Conservation (phyloP, 2,888 invertebrate species). For the Tortrix viridana region DNA sequence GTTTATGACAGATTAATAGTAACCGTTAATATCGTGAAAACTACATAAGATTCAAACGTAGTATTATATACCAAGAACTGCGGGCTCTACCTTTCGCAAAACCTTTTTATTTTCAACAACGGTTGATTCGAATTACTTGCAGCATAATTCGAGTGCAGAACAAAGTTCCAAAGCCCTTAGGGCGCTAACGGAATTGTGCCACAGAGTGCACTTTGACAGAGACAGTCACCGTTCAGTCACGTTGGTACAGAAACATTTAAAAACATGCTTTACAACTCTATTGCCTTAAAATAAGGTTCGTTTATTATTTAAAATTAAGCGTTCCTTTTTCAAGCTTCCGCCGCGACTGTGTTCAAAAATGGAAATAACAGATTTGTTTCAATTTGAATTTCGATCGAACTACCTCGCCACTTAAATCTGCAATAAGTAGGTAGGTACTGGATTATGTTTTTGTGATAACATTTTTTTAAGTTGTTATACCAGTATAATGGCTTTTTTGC, state of each 20-base stretch:
- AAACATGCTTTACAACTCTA: no score
- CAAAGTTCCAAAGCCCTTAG: slow-evolving; percentile 39
- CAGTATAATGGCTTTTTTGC: slow-evolving; percentile 24
- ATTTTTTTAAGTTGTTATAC: slow-evolving; percentile 2
- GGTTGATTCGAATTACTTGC: slow-evolving; percentile 18
- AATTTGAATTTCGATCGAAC: slow-evolving; percentile 30
- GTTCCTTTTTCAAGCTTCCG: no score
- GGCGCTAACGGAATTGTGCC: slow-evolving; percentile 42
- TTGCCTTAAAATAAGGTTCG: no score
- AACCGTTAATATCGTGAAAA: no score
- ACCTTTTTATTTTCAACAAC: slow-evolving; percentile 25
- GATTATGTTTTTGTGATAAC: slow-evolving; percentile 25
- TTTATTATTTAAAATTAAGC: no score
- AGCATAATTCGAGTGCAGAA: slow-evolving; percentile 33
- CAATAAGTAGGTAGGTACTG: background rate
- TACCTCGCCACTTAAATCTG: slow-evolving; percentile 9
- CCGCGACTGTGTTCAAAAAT: slow-evolving; percentile 22
- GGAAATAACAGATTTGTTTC: slow-evolving; percentile 26
- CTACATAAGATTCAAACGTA: no score
- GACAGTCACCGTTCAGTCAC: slow-evolving; percentile 25
- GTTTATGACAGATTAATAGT: no score
- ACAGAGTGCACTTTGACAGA: slow-evolving; percentile 35
- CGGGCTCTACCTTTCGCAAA: slow-evolving; percentile 2
- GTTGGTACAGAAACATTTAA: no score
- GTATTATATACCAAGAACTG: no score